These are phyloP conservation scores for Nebria brevicollis DNA, from an alignment of 2,888 invertebrate genomes.

Conservation along the genomic window DNA sequence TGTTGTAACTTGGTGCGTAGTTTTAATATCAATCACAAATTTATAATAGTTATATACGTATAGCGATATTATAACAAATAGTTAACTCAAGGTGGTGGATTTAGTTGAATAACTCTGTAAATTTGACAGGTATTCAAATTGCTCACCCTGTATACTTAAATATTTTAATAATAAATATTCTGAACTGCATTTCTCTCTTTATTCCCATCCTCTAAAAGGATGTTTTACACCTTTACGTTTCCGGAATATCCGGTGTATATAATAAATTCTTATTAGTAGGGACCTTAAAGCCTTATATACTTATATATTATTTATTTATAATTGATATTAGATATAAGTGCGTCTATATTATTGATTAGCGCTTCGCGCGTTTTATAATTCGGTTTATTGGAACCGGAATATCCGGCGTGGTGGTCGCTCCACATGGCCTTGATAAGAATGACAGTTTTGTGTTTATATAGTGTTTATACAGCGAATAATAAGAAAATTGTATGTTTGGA, in stretches of 20 bases:
- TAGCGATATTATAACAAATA: neutral
- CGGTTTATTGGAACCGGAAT: neutral
- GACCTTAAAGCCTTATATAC: neutral
- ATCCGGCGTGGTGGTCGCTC: neutral
- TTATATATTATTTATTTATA: neutral
- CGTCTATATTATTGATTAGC: neutral
- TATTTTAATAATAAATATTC: constrained; percentile 42
- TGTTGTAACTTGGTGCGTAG: neutral
- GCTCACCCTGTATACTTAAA: constrained; percentile 36
- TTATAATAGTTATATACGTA: neutral
- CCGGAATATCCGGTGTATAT: neutral
- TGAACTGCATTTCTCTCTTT: constrained; percentile 22
- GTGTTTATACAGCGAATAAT: neutral
- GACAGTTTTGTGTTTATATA: neutral
- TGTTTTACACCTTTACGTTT: too few species aligned
- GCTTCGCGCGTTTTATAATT: neutral
- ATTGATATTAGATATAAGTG: neutral
- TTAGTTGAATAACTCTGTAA: neutral
- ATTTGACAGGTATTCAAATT: constrained; percentile 34
- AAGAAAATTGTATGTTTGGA: too few species aligned
- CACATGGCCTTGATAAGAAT: neutral
- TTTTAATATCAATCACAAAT: neutral
- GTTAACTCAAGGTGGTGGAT: neutral
- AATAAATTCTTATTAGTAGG: neutral
- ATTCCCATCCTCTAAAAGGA: too few species aligned